Conservation (phyloP, 2,888 invertebrate genomes). For the Noctua fimbriata region DNA sequence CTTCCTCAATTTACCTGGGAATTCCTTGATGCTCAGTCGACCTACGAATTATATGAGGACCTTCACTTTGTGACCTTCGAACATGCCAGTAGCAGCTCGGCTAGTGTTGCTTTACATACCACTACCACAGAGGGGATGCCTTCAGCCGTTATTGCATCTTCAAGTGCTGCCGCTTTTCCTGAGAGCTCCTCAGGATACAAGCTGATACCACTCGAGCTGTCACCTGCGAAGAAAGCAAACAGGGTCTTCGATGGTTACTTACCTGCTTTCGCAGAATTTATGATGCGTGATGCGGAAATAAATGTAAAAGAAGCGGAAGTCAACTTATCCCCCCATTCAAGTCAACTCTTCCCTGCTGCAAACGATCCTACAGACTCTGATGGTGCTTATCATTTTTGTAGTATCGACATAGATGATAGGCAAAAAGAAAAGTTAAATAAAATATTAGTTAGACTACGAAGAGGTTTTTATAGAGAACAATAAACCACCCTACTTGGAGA, state of each 20-base stretch:
- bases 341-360: not conserved
- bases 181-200: not conserved
- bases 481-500: no score
- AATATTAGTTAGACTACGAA: not conserved
- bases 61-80: slow-evolving; percentile 8
- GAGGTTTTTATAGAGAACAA: no score
- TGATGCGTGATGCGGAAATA: slow-evolving; percentile 17
- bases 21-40: not conserved
- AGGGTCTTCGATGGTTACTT: slow-evolving; percentile 25
- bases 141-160: not conserved
- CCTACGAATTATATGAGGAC: slow-evolving; percentile 23
- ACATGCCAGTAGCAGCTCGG: not conserved
- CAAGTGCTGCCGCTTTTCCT: slow-evolving; percentile 10
- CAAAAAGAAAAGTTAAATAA: slow-evolving; percentile 7
- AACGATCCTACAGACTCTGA: not conserved
- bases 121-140: not conserved
- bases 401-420: not conserved
- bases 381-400: not conserved
- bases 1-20: slow-evolving; percentile 21
- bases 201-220: not conserved
- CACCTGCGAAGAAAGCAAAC: slow-evolving; percentile 14
- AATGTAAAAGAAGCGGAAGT: slow-evolving; percentile 7
- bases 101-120: not conserved
- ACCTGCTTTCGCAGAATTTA: slow-evolving; percentile 12
- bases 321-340: slow-evolving; percentile 5